These are phyloP conservation scores for Alexandromys fortis DNA, from an alignment of 2,113 vertebrate species.

Conservation along the genomic window DNA sequence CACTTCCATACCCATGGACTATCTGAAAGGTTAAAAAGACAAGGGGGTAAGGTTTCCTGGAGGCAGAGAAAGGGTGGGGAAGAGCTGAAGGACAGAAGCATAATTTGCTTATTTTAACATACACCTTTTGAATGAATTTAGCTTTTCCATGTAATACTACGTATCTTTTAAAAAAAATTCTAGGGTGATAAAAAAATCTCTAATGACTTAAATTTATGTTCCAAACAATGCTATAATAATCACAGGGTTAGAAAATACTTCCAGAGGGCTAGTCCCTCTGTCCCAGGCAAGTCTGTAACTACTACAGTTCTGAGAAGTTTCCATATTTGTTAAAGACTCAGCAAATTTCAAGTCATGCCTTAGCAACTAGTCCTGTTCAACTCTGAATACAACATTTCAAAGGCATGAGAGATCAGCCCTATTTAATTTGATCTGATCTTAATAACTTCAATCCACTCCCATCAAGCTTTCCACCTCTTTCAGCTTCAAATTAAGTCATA, in stretches of 20 bases:
- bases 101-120: constrained; percentile 40
- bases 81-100: background rate
- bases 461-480: constrained; percentile 21
- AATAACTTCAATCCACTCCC: constrained; percentile 11
- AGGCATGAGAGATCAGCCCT: background rate
- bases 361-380: constrained; percentile 50
- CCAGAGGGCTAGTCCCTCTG: background rate
- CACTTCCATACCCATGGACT: background rate
- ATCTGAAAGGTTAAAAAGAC: constrained; percentile 46
- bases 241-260: constrained; percentile 17
- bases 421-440: constrained; percentile 31
- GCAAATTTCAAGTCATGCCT: constrained; percentile 34
- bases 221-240: constrained; percentile 25
- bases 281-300: background rate
- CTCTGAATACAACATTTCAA: constrained; percentile 37
- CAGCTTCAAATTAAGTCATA: constrained; percentile 57
- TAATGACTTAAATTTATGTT: constrained; percentile 40
- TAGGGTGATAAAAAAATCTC: constrained; percentile 40
- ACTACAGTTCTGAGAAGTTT: constrained; percentile 24
- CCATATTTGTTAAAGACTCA: constrained; percentile 45
- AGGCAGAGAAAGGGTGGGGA: background rate
- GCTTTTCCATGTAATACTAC: background rate
- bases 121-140: constrained; percentile 21
- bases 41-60: background rate
- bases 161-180: background rate